Percentiles rank a stretch among this genome's conserved stretches.
Conservation (phyloP, 2,113 vertebrate species). For the Chionis minor region DNA sequence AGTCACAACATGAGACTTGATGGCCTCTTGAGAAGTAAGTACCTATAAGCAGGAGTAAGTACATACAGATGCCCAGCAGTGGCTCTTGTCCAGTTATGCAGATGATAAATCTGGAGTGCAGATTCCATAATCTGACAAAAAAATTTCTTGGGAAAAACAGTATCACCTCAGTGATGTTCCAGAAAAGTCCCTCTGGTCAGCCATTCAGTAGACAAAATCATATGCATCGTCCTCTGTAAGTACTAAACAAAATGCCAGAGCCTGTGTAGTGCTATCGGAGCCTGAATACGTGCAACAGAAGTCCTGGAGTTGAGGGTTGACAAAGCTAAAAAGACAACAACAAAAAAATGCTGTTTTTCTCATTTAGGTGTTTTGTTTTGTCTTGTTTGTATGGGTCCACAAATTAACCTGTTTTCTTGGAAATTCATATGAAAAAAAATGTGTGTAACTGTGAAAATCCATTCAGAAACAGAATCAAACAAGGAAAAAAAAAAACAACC, state of each 20-base stretch:
- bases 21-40: background rate
- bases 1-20: background rate
- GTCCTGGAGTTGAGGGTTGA: background rate
- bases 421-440: background rate
- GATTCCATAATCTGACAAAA: background rate
- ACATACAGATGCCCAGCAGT: background rate
- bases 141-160: background rate
- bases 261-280: background rate
- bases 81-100: background rate
- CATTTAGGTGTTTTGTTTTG: background rate
- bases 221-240: background rate
- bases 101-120: background rate
- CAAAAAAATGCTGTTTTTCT: background rate
- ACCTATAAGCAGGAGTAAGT: background rate
- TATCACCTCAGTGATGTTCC: rapidly evolving
- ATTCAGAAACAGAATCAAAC: background rate
- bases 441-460: background rate
- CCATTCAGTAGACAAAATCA: background rate
- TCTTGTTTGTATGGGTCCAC: background rate
- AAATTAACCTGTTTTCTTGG: background rate
- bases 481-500: background rate
- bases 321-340: background rate
- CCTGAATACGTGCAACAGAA: background rate
- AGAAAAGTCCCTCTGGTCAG: background rate
- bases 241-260: background rate